Conservation (phyloP, 2,888 invertebrate species). For the Idaea biselata region DNA sequence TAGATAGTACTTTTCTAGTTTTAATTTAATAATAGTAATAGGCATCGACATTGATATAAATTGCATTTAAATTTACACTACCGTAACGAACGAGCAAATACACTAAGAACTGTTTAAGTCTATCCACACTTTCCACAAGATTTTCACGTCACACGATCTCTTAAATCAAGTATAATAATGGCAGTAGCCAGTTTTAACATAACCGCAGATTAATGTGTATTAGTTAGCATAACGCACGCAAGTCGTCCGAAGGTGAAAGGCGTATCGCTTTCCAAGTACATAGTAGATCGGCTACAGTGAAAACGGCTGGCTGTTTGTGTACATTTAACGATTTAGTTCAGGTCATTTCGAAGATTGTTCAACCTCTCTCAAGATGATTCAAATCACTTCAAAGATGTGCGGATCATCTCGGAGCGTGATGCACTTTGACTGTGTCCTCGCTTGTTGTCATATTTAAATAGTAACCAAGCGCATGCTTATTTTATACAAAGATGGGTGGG, state of each 20-base stretch:
- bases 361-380: too few relatives aligned
- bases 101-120: background rate
- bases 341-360: slow-evolving; percentile 1
- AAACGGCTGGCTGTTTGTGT: slow-evolving; percentile 52
- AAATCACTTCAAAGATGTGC: background rate
- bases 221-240: slow-evolving; percentile 46
- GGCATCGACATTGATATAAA: too few relatives aligned
- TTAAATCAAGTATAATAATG: slow-evolving; percentile 10
- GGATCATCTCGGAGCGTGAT: background rate
- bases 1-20: too few relatives aligned
- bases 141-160: background rate
- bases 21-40: too few relatives aligned
- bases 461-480: too few relatives aligned
- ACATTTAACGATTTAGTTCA: slow-evolving; percentile 5
- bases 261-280: slow-evolving; percentile 77
- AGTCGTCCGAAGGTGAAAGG: slow-evolving; percentile 73
- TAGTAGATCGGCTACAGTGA: slow-evolving; percentile 67
- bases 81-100: background rate
- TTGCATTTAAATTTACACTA: background rate
- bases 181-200: slow-evolving; percentile 20
- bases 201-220: slow-evolving; percentile 27
- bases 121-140: background rate
- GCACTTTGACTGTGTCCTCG: background rate
- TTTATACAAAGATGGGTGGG: too few relatives aligned
- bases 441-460: background rate